phyloP scores from a whole-genome alignment of 2,113 vertebrate genomes.

The Machaerirhynchus nigripectus region DNA sequence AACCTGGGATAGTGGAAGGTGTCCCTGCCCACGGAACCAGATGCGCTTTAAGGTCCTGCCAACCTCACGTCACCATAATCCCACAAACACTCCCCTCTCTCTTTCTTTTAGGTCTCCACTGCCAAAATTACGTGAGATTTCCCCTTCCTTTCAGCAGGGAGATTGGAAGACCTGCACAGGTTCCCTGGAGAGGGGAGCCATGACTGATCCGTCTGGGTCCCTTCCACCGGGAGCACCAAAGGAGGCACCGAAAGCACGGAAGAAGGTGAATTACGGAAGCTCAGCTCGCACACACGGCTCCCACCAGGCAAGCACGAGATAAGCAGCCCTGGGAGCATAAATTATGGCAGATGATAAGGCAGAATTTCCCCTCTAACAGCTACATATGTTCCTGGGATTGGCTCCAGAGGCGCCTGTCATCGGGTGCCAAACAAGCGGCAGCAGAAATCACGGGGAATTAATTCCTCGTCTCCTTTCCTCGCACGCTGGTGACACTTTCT shows the following conservation, averaged over 20 bases:
- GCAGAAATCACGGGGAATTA: not conserved
- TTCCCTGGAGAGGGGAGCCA: not conserved
- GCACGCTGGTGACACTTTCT: not conserved
- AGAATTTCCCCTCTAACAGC: not conserved
- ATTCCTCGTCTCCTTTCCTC: not conserved
- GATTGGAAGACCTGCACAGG: not conserved
- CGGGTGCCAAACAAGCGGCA: not conserved
- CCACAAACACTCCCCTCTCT: not conserved
- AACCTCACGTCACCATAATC: not conserved
- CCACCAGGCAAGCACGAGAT: not conserved
- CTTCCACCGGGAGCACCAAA: not conserved
- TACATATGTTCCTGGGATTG: not conserved
- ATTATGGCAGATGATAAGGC: not conserved
- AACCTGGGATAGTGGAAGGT: accelerated
- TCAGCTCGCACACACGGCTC: not conserved
- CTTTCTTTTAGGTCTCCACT: not conserved
- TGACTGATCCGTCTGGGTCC: not conserved
- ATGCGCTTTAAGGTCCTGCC: not conserved
- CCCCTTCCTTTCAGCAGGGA: not conserved
- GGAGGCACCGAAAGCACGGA: not conserved
- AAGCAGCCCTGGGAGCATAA: not conserved
- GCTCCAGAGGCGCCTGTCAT: constrained; percentile 4
- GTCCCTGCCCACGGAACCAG: not conserved
- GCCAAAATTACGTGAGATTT: not conserved
- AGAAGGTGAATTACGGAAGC: not conserved